Evolutionary conservation across 64 coral and sea anemone genomes (phyloP), one percentile per base, ranked within the genome.

Genomic region (Acropora tenuis): DNA sequence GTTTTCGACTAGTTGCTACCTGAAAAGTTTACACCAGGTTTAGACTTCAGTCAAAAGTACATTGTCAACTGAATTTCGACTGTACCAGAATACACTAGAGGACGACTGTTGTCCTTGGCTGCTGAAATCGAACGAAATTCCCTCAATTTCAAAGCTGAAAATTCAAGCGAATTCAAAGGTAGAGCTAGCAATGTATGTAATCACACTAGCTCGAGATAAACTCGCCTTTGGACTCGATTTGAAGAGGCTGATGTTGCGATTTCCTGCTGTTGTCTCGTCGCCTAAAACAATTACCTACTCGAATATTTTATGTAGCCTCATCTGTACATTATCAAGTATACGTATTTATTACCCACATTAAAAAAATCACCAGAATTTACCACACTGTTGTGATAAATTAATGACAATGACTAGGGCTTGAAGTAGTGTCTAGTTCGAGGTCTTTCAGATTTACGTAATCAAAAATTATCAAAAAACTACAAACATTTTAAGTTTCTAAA

Each of bases 261-360:
- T 63, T 13, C 60, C 12, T 15, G 17, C 3, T 48, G 12, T 75
- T 48, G 15, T 72, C 12, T 16, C 46, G 17, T 44, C 18, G 1
- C 44, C 18, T 48, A 3, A 15, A 71, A 85, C 46, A 48, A 18
- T 50, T 85, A 71, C 72, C 13, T 50, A 71, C 46, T 69, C 82
- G 18, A 85, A 85, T 72, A 85, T 85, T 85, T 50, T 72, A 72
- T 71, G 45, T 85, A 85, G 68, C 65, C 45, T 20, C 60, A 71
- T 71, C 82, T 85, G 82, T 85, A 85, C 43, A 85, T 85, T 71
- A 45, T 15, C 46, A 48, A 48, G 13, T 78, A 85, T 48, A 83
- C 53, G 58, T 85, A 85, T 85, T 85, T 85, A 85, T 85, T 85
- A 85, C 69, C 16, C 82, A 72, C 65, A 69, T 71, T 71, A 85